Evolutionary conservation across 1,140 invertebrate species (phyloP).

Genomic region (Brachionus rubens): DNA sequence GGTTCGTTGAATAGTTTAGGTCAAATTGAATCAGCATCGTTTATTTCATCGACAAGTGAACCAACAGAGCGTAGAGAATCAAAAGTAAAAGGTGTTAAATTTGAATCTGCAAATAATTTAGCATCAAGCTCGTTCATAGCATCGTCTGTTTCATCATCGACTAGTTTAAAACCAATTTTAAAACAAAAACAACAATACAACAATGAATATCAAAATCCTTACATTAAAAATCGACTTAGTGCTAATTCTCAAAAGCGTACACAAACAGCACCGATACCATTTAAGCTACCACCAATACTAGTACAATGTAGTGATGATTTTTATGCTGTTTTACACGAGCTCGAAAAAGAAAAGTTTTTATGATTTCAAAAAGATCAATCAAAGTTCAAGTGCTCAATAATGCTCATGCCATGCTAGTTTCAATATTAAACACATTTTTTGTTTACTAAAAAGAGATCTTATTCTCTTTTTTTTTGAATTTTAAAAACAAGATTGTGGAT

Average conservation of each 20-base stretch:
- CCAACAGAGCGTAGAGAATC: neutral
- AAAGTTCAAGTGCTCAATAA: too few relatives aligned
- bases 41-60: neutral
- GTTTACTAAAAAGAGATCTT: too few relatives aligned
- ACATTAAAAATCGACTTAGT: conserved; percentile 30
- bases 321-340: conserved; percentile 29
- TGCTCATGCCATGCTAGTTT: too few relatives aligned
- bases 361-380: too few relatives aligned
- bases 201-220: neutral
- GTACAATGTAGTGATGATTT: conserved; percentile 30
- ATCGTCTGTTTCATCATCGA: neutral
- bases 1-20: conserved; percentile 4
- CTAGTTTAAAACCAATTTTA: neutral
- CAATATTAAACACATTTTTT: too few relatives aligned
- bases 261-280: neutral
- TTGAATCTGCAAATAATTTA: neutral
- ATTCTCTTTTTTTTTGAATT: too few relatives aligned
- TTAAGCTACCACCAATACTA: neutral
- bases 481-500: too few relatives aligned
- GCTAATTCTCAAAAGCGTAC: neutral
- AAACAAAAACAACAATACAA: conserved; percentile 8
- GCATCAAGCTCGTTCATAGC: neutral
- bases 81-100: conserved; percentile 10
- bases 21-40: neutral
- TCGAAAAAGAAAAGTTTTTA: conserved; percentile 37